phyloP scores from a whole-genome alignment of 2,888 invertebrate species.

The Oegoconia quadripuncta region DNA sequence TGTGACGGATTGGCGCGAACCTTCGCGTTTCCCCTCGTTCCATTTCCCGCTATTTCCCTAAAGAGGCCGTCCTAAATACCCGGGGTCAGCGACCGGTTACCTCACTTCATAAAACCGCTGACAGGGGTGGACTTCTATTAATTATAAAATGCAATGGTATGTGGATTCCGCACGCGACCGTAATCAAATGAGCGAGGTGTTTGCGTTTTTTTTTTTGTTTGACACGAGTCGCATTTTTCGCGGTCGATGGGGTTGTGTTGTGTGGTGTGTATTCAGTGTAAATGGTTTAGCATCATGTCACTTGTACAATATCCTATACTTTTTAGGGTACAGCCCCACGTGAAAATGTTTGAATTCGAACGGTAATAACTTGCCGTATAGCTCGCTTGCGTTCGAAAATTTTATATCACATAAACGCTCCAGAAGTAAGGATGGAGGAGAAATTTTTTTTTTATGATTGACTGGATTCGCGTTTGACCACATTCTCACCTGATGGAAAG shows the following conservation, averaged over 20 bases:
- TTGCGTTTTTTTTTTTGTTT: constrained; percentile 11
- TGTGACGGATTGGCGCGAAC: constrained; percentile 25
- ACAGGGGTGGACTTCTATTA: constrained; percentile 65
- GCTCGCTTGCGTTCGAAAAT: no score
- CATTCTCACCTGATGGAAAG: no score
- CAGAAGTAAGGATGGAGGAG: no score
- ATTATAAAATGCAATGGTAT: constrained; percentile 68
- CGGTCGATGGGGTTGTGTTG: constrained; percentile 2
- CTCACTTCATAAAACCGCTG: constrained; percentile 35
- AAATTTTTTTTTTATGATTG: no score
- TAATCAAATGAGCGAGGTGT: constrained; percentile 16
- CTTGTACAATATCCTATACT: no score
- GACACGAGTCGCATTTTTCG: constrained; percentile 3
- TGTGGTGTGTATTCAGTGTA: not conserved
- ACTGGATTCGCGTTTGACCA: no score
- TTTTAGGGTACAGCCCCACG: no score
- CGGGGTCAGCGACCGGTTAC: constrained; percentile 62
- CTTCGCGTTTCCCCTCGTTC: constrained; percentile 38
- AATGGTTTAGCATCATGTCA: not conserved
- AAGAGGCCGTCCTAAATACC: constrained; percentile 66
- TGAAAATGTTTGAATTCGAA: no score
- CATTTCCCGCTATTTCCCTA: constrained; percentile 55
- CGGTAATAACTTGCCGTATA: no score
- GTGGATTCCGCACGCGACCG: constrained; percentile 55
- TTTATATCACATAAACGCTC: no score